These are phyloP conservation scores for Drosophila neocordata DNA, from an alignment of 1,140 invertebrate genomes.

Conservation along the genomic window DNA sequence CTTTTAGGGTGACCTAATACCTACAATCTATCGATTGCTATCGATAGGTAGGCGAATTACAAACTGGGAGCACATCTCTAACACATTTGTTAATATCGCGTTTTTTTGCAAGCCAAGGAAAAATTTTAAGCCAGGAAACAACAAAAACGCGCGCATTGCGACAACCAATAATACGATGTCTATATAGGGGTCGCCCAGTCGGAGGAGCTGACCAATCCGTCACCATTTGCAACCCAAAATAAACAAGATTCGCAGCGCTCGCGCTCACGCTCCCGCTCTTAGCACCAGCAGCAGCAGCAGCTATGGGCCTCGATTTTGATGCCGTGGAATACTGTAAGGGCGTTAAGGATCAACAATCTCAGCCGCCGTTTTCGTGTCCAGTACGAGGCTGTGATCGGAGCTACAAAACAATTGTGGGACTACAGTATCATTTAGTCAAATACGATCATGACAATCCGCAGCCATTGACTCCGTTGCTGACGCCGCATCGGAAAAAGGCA, in stretches of 20 bases:
- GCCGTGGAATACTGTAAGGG: constrained; percentile 92
- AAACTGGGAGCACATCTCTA: constrained; percentile 30
- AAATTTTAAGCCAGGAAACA: constrained; percentile 57
- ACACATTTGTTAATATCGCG: constrained; percentile 50
- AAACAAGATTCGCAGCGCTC: constrained; percentile 27
- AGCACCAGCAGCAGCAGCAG: constrained; percentile 49
- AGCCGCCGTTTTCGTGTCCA: constrained; percentile 92
- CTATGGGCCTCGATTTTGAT: constrained; percentile 87
- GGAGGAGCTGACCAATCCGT: constrained; percentile 65
- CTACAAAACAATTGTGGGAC: constrained; percentile 92
- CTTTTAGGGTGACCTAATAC: background rate
- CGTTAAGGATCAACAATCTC: constrained; percentile 88
- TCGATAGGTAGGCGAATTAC: constrained; percentile 37
- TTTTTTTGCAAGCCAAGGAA: constrained; percentile 58
- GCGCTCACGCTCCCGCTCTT: constrained; percentile 30
- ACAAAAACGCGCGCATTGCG: constrained; percentile 55
- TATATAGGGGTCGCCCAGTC: constrained; percentile 52
- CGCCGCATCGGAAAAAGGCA: constrained; percentile 84
- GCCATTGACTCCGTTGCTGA: constrained; percentile 83
- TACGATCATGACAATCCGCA: constrained; percentile 90
- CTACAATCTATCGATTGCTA: constrained; percentile 10
- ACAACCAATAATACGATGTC: constrained; percentile 64
- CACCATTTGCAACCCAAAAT: constrained; percentile 46
- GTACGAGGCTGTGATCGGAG: constrained; percentile 91
- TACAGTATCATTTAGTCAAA: constrained; percentile 93